These are phyloP conservation scores for Otolemur crassicaudatus DNA, from an alignment of 2,797 vertebrate species.

Conservation along the genomic window DNA sequence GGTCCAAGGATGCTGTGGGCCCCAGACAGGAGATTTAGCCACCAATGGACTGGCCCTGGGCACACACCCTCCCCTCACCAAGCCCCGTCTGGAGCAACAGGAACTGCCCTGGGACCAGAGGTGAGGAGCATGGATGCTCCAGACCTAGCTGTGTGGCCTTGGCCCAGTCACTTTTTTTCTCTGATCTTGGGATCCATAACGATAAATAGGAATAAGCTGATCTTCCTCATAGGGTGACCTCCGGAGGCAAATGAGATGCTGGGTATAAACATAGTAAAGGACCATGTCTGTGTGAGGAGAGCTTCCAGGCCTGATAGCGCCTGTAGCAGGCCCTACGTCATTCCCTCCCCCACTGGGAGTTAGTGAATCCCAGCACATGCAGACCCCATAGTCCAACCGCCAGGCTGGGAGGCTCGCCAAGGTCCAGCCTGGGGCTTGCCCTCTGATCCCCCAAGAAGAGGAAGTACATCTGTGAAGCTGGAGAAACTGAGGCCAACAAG, in stretches of 20 bases:
- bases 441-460: background rate
- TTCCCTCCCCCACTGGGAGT: accelerated
- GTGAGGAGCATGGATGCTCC: background rate
- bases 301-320: background rate
- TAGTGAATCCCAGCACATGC: too few species aligned
- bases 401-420: background rate
- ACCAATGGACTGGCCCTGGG: too few species aligned
- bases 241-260: background rate
- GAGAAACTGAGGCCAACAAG: background rate
- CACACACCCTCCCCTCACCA: accelerated
- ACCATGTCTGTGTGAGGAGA: background rate
- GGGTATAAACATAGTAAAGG: background rate
- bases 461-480: background rate
- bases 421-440: background rate
- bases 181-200: background rate
- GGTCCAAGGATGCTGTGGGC: constrained; percentile 83
- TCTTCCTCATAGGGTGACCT: background rate
- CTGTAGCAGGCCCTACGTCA: accelerated
- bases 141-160: background rate
- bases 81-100: background rate
- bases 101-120: background rate
- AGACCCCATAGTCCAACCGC: background rate
- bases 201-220: background rate
- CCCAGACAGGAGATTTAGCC: background rate
- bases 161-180: background rate